These are phyloP conservation scores for Pampus argenteus DNA, from an alignment of 2,797 vertebrate genomes.

Conservation along the genomic window DNA sequence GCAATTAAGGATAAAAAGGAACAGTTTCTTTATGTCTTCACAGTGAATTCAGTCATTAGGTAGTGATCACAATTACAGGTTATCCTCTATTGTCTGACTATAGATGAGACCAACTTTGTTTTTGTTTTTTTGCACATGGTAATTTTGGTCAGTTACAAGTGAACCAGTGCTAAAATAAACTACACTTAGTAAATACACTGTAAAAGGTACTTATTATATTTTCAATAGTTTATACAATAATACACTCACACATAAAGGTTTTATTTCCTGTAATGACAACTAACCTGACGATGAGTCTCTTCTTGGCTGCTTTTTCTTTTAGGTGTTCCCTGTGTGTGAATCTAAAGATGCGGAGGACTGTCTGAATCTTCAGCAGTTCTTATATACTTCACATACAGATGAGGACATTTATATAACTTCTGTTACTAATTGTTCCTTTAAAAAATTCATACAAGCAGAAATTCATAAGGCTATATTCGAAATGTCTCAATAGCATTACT, in stretches of 20 bases:
- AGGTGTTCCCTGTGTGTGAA: constrained; percentile 12
- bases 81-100: background rate
- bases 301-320: background rate
- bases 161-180: background rate
- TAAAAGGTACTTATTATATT: too few species aligned
- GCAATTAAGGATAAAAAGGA: background rate
- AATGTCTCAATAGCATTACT: background rate
- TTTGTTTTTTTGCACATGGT: background rate
- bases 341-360: constrained; percentile 27
- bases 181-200: background rate
- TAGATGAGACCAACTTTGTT: background rate
- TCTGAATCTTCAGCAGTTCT: constrained; percentile 16
- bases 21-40: background rate
- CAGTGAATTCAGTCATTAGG: background rate
- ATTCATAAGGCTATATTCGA: background rate
- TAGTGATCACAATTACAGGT: background rate
- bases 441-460: too few species aligned
- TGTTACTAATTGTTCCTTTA: constrained; percentile 25
- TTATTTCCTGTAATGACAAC: background rate
- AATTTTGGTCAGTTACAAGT: background rate
- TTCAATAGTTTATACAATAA: background rate
- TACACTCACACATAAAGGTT: background rate
- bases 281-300: constrained; percentile 43
- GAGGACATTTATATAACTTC: constrained; percentile 54
- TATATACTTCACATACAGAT: constrained; percentile 30